Base-by-base conservation (phyloP, 2,113 vertebrate genomes). In the Nettapus auritus region DNA sequence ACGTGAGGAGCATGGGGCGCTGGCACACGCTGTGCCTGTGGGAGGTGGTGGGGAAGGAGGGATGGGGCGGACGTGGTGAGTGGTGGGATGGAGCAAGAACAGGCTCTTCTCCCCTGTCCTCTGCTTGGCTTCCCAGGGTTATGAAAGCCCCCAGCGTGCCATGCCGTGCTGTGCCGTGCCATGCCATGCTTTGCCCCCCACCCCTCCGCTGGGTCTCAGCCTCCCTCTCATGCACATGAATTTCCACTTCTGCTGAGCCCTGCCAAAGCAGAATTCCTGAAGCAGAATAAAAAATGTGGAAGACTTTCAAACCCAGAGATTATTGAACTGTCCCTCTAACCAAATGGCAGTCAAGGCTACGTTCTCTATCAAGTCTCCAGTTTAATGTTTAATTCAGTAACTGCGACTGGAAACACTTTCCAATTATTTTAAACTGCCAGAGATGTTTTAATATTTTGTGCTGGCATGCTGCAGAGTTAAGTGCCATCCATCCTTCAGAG, bases 381-480 rank as follows among this genome's bases (percentile, higher is more conserved):
- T 59, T 78, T 81, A 78, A 95, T 11, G 50, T 81, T 96, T 92
- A 94, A 95, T 88, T 96, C 93, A 69, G 77, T 92, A 93, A 93
- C 73, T 91, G 52, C 56, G 67, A 90, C 15, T 89, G 63, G 82
- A 89, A 96, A 88, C 74, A 23, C 78, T 73, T 94, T 88, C 53
- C 88, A 94, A 82, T 74, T 89, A 89, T 95, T 96, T 87, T 76
- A 50, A 90, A 79, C 89, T 90, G 84, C 38, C 81, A 92, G 81
- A 90, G 77, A 91, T 4, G 0, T 79, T 94, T 93, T 94, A 91
- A 87, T 76, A 19, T 97, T 95, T 93, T 92, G 62, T 57, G 44
- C 11, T 91, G 86, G 86, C 34, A 48, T 90, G 56, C 74, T 64
- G 64, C 52, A 73, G 56, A 94, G 40, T 63, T 71, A 90, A 87